Percentiles rank a stretch among this genome's conserved stretches.
Conservation (phyloP, 1,140 invertebrate genomes). For the Chrysoperla carnea region DNA sequence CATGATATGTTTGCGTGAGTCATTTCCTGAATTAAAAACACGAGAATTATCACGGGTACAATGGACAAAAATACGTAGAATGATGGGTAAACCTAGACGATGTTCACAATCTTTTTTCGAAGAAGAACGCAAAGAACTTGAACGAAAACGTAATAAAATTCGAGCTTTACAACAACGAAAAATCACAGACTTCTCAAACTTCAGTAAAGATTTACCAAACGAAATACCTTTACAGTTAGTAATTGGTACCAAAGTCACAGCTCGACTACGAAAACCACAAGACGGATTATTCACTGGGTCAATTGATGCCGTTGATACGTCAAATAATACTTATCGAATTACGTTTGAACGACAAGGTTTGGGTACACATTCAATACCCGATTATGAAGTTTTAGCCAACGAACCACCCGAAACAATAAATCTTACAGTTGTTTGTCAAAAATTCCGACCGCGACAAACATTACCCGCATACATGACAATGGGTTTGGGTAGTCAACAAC, state of each 20-base stretch:
- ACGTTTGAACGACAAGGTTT: constrained; percentile 87
- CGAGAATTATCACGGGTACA: constrained; percentile 74
- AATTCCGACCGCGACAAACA: constrained; percentile 54
- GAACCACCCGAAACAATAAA: constrained; percentile 82
- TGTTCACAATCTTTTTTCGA: constrained; percentile 90
- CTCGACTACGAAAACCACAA: constrained; percentile 76
- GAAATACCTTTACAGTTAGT: constrained; percentile 93
- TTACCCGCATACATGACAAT: constrained; percentile 31
- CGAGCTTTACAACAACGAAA: constrained; percentile 88
- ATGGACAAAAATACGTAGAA: constrained; percentile 86
- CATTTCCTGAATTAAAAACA: constrained; percentile 83
- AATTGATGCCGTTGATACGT: constrained; percentile 94
- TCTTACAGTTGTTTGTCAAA: constrained; percentile 65
- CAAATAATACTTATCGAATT: constrained; percentile 93
- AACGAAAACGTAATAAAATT: constrained; percentile 82
- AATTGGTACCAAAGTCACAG: constrained; percentile 92
- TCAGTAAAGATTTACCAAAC: constrained; percentile 80
- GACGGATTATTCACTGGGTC: constrained; percentile 93
- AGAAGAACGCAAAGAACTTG: constrained; percentile 81
- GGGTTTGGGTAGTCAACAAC: constrained; percentile 5
- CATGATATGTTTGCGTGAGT: constrained; percentile 81
- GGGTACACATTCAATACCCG: constrained; percentile 90
- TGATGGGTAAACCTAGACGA: constrained; percentile 94
- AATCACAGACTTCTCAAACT: constrained; percentile 52
- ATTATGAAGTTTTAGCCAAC: constrained; percentile 91